Base-by-base conservation (phyloP, 2,113 vertebrate species). In the Octodon degus region DNA sequence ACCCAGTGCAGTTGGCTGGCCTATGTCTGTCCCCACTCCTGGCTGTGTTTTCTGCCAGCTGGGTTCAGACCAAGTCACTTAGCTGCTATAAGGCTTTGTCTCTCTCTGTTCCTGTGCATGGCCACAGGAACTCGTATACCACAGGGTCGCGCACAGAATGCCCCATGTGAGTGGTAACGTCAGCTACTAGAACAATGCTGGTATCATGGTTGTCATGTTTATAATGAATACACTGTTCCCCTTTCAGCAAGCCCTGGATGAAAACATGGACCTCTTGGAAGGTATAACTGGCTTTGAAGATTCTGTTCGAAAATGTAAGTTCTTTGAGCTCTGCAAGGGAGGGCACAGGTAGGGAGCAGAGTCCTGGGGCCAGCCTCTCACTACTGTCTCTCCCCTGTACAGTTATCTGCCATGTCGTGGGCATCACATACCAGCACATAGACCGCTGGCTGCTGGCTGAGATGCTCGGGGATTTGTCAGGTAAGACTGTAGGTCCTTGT, bases 321-420 rank as follows among this genome's bases (percentile, higher is more conserved):
- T n/a, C 16, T 68, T 25, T 30, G 47, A 68, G 25, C 67, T 90
- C 30, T n/a, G 3, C 1, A 27, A 3, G 20, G 19, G 6, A 3
- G 5, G 27, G 13, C 5, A 11, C 7, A 40, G n/a, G 40, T 32
- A n/a, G 62, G 53, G 70, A 91, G 60, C 11, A 43, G 77, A 19
- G 12, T 63, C n/a, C 67, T 6, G 6, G 37, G 25, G 5, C 17
- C 5, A 5, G n/a, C 34, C 20, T 8, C 37, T 97, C 4, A 86
- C 25, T 14, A 0, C 20, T 40, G 24, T 79, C 34, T 96, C 60
- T 62, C 4, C 37, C 50, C 24, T 47, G 60, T 12, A 0, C 98
- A 99, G 99, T 99, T 93, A 99, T 99, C 97, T 99, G 99, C 90
- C 99, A 99, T 0, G 99, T 99, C 0, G 99, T 99, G 96, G 99